Conservation (phyloP, 2,888 invertebrate species). For the Elysia crispata region DNA sequence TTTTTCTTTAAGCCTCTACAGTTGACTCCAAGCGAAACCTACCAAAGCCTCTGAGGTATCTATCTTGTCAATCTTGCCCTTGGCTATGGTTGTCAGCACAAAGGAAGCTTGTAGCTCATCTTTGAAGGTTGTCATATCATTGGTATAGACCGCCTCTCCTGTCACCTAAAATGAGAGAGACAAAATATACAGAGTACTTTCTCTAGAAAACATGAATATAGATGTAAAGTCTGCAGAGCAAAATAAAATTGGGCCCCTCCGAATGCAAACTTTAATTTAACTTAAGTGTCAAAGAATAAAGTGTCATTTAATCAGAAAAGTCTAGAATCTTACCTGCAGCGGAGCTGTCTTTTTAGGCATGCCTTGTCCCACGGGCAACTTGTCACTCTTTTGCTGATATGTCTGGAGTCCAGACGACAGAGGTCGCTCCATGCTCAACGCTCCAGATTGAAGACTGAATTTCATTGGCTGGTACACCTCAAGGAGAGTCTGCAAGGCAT, state of each 20-base stretch:
- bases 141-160: constrained; percentile 87
- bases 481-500: constrained; percentile 46
- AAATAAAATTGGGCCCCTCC: too few relatives aligned
- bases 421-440: constrained; percentile 76
- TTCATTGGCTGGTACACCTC: constrained; percentile 42
- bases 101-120: constrained; percentile 86
- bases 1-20: too few relatives aligned
- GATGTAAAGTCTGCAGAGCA: too few relatives aligned
- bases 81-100: constrained; percentile 82
- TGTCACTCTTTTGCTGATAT: constrained; percentile 83
- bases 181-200: too few relatives aligned
- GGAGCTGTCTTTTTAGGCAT: constrained; percentile 85
- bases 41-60: constrained; percentile 84
- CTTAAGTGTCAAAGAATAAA: too few relatives aligned
- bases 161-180: constrained; percentile 55
- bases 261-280: too few relatives aligned
- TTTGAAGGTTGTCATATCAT: constrained; percentile 81
- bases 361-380: constrained; percentile 86
- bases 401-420: constrained; percentile 84
- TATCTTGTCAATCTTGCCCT: constrained; percentile 81
- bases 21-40: constrained; percentile 71
- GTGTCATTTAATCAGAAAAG: too few relatives aligned
- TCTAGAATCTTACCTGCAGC: constrained; percentile 52
- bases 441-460: constrained; percentile 41
- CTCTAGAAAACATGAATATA: too few relatives aligned